Conservation (phyloP, 2,888 invertebrate genomes). For the Tenthredo livida region DNA sequence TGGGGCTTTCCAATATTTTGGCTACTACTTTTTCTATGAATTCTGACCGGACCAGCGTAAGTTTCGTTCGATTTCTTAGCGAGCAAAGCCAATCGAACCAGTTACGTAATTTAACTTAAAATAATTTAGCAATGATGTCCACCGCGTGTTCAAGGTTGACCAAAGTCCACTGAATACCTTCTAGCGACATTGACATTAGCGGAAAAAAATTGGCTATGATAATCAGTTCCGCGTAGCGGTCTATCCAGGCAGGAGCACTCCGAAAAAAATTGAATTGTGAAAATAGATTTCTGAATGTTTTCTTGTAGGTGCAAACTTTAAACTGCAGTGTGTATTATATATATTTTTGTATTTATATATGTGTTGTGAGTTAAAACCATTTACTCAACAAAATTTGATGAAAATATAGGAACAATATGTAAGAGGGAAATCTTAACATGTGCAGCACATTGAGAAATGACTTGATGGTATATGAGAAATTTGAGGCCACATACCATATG, state of each 20-base stretch:
- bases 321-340: neutral
- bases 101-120: neutral
- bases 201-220: neutral
- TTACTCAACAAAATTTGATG: neutral
- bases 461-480: neutral
- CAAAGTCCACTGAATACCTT: neutral
- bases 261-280: neutral
- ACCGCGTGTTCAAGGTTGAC: neutral
- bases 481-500: neutral
- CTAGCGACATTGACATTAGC: neutral
- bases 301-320: neutral
- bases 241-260: neutral
- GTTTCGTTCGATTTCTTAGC: too few species aligned
- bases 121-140: neutral
- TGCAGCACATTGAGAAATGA: neutral
- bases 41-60: neutral
- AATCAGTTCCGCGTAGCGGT: neutral
- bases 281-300: neutral
- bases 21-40: neutral
- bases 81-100: neutral
- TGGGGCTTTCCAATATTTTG: constrained; percentile 8
- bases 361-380: neutral
- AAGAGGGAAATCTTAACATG: neutral
- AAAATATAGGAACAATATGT: neutral
- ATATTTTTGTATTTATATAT: neutral